Base-by-base conservation (phyloP, 2,888 invertebrate genomes). In the Scaptomyza reducta region DNA sequence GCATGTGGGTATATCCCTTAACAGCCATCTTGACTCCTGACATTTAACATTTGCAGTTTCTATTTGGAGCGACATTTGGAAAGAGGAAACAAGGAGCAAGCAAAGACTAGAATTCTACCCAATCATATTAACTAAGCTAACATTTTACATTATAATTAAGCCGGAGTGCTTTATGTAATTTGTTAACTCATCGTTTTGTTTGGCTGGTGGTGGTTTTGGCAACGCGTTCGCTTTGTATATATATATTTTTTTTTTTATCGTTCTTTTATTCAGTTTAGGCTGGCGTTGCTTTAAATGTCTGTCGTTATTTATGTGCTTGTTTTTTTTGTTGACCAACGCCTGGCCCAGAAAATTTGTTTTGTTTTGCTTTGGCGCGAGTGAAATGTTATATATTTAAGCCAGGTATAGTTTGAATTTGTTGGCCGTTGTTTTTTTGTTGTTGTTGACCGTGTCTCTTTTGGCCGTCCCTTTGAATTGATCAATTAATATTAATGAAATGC, bases 401-500 rank as follows among this genome's bases (percentile, higher is more conserved):
- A 38, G 35, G 58, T 42, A 58, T 67, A 77, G 64, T 62, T 66
- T 54, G 51, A 56, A 53, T 45, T 44, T 65, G 18, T 49, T 40
- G 40, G 61, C 54, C 54, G 57, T 57, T 66, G 62, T 77, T 74
- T 70, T 1, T 33, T 33, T 4, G 14, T 16, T 40, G 16, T 60
- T 50, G 59, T 46, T 55, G 60, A 31, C 33, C 54, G 22, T 62
- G 55, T 54, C 41, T 45, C 47, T 66, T 64, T 67, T 63, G 51
- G 54, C 70, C 51, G 78, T 76, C 66, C 70, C 49, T 76, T 77
- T 88, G 68, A 75, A 77, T 81, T 79, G 87, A 63, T 79, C 85
- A 86, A 85, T 86, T 88, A 86, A 86, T 88, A 86, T 88, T 86
- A 87, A 86, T 86, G 85, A 87, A 85, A 76, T 61, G 70, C 41